Evolutionary conservation across 2,888 invertebrate species (phyloP), one percentile per base, ranked within the genome.

Genomic region (Folsomia candida): DNA sequence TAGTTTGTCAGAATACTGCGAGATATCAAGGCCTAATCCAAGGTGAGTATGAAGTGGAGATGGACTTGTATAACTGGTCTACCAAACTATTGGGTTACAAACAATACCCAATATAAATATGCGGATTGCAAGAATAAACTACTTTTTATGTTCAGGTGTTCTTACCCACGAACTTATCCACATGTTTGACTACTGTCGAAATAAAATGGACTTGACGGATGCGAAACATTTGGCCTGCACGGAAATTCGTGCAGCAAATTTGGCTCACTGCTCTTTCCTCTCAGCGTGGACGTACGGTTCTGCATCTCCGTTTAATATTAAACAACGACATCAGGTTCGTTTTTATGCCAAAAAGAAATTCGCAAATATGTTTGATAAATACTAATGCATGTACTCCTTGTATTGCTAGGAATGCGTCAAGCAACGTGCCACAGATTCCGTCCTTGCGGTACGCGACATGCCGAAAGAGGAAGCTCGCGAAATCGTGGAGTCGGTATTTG

Each of bases 161-260:
- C 82, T 97, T 57, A 89, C 91, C 0, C 97, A 97, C 81, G 97
- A 97, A 84, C 88, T 97, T 88, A 90, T 97, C 61, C 97, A 97
- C 83, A 96, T 97, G 93, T 97, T 94, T 82, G 97, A 97, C 83
- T 92, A 89, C 82, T 97, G 97, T 82, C 88, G 90, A 58, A 92
- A 94, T 77, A 88, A 97, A 61, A 82, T 96, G 69, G 91, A 97
- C 83, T 93, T 95, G 80, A 90, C 88, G 80, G 93, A 97, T 82
- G 86, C 94, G 76, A 91, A 95, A 76, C 97, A 97, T 83, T 83
- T 97, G 70, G 97, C 97, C 0, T 97, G 97, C 81, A 94, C 96
- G 0, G 97, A 97, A 87, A 91, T 97, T 74, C 85, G 97, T 77
- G 97, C 97, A 1, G 96, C 97, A 0, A 97, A 96, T 83, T 85